Percentiles rank a stretch among this genome's conserved stretches.
These are phyloP conservation scores for Myiagra hebetior DNA, from an alignment of 2,113 vertebrate genomes.

Conservation along the genomic window DNA sequence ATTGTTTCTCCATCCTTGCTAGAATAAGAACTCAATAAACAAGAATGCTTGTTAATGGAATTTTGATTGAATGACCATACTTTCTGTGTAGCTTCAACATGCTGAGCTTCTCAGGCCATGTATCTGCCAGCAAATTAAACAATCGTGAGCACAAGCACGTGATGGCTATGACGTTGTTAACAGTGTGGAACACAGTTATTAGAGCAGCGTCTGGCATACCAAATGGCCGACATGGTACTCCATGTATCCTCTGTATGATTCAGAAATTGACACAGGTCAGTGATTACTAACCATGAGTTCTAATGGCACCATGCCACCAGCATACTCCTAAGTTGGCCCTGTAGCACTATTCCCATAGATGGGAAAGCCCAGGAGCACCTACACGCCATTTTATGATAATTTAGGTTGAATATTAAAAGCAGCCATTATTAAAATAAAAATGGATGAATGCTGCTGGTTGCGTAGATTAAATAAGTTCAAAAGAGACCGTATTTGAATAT, in stretches of 20 bases:
- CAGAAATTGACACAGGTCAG: neutral
- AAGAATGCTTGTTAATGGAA: neutral
- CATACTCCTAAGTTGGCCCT: neutral
- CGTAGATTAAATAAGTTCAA: neutral
- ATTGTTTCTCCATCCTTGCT: neutral
- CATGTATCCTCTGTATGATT: neutral
- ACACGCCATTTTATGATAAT: neutral
- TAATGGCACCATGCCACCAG: no score
- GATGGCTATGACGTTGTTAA: neutral
- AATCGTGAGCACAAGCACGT: neutral
- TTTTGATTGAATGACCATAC: neutral
- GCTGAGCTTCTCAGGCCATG: neutral
- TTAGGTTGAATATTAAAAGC: neutral
- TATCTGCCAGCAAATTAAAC: neutral
- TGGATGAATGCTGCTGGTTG: neutral
- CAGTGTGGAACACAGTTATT: neutral
- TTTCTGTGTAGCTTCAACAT: neutral
- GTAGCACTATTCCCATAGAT: neutral
- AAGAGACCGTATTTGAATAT: neutral
- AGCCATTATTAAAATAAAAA: neutral
- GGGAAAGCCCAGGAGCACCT: neutral
- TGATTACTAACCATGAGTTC: neutral
- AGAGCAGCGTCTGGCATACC: neutral
- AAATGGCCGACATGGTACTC: rapidly evolving
- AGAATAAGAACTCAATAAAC: neutral